Conservation (phyloP, 2,113 vertebrate genomes). For the Halcyon senegalensis region DNA sequence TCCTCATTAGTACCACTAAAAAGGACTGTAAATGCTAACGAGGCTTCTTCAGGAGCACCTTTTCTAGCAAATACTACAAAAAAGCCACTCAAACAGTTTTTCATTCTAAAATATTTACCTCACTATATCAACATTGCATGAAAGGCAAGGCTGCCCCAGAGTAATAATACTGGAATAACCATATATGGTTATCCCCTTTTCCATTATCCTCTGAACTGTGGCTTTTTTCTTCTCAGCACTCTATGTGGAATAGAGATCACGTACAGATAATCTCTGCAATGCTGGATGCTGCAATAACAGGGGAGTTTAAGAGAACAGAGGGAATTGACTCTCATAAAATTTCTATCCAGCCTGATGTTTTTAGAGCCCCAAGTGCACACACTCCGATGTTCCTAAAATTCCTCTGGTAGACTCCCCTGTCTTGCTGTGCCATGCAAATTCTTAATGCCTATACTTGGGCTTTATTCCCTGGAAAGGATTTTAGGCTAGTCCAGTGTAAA, state of each 20-base stretch:
- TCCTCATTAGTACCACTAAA: neutral
- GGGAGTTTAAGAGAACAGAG: neutral
- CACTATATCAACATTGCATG: no score
- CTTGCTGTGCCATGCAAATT: neutral
- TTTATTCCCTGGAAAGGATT: neutral
- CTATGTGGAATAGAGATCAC: neutral
- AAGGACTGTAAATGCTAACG: neutral
- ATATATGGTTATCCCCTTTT: neutral
- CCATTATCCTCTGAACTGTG: neutral
- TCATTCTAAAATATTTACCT: neutral
- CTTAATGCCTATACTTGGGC: neutral
- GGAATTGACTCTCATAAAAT: neutral
- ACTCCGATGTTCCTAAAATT: neutral
- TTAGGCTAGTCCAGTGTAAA: neutral
- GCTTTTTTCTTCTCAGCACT: neutral
- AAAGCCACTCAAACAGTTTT: neutral
- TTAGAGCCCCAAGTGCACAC: neutral
- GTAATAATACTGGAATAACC: neutral
- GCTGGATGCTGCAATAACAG: neutral
- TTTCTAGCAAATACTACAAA: neutral
- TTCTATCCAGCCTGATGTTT: neutral
- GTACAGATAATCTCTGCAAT: no score
- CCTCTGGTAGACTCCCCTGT: neutral
- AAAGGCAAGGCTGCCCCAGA: neutral
- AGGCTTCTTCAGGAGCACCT: neutral